phyloP scores from a whole-genome alignment of 2,113 vertebrate species.

The Ageneiosus marmoratus region DNA sequence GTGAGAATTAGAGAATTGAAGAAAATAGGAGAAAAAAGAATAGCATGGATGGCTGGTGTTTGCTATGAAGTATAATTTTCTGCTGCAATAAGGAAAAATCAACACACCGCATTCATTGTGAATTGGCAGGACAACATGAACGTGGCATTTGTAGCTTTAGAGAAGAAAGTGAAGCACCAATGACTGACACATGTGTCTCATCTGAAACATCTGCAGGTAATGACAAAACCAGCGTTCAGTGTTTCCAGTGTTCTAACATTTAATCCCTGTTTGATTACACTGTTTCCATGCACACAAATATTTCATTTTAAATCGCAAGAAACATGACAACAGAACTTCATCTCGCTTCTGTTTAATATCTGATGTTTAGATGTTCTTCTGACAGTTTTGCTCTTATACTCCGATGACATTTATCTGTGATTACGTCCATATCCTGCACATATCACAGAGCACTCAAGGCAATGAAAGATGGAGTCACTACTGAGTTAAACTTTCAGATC shows the following conservation, averaged over 20 bases:
- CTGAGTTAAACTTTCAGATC: background rate
- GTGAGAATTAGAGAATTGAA: no score
- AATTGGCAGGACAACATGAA: conserved; percentile 5
- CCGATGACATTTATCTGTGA: conserved; percentile 28
- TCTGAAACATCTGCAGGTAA: conserved; percentile 52
- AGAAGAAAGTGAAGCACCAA: conserved; percentile 18
- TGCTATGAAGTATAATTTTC: background rate
- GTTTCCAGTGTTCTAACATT: conserved; percentile 28
- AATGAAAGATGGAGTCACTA: background rate
- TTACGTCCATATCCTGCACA: background rate
- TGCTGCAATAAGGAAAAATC: background rate
- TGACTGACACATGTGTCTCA: conserved; percentile 20
- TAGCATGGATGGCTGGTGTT: background rate
- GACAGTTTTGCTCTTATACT: conserved; percentile 3
- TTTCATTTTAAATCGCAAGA: conserved; percentile 27
- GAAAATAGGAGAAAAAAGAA: background rate
- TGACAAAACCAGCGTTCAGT: background rate
- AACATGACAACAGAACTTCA: background rate
- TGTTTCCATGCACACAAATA: conserved; percentile 38
- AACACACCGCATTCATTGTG: background rate
- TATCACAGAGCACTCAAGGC: background rate
- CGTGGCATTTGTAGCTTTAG: background rate
- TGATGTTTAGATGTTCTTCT: conserved; percentile 39
- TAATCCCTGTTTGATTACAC: conserved; percentile 35
- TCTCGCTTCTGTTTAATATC: conserved; percentile 42